These are phyloP conservation scores for Pterois miles DNA, from an alignment of 2,797 vertebrate species.

Conservation along the genomic window DNA sequence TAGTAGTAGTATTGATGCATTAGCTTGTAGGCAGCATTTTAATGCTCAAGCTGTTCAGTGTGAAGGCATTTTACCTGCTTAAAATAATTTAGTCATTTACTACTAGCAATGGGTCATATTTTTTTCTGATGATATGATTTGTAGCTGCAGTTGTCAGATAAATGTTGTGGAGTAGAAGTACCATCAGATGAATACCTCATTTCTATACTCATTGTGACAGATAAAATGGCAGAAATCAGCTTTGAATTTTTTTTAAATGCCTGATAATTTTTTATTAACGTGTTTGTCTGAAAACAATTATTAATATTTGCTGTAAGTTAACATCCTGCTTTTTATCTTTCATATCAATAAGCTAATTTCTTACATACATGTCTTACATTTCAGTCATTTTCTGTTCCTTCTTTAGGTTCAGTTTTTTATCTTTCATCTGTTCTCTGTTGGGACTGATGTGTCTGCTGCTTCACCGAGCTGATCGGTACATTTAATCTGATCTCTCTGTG, in stretches of 20 bases:
- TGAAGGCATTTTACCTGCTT: neutral
- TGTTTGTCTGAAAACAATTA: too few species aligned
- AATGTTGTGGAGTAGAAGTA: neutral
- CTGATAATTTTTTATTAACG: too few species aligned
- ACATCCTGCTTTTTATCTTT: neutral
- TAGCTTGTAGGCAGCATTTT: too few species aligned
- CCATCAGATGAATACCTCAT: too few species aligned
- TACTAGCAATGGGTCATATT: too few species aligned
- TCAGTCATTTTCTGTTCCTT: neutral
- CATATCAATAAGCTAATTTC: neutral
- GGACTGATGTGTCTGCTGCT: neutral
- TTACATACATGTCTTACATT: neutral
- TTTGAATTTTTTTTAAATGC: too few species aligned
- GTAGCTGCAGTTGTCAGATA: neutral
- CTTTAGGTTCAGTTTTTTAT: neutral
- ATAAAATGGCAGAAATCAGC: too few species aligned
- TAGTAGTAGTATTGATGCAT: too few species aligned
- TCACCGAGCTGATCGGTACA: neutral
- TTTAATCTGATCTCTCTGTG: conserved; percentile 1
- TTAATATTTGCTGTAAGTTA: too few species aligned
- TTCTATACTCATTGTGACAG: too few species aligned
- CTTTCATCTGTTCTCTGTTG: neutral
- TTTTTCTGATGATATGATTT: too few species aligned
- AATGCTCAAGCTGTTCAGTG: too few species aligned
- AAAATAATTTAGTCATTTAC: neutral